Evolutionary conservation across 1,140 invertebrate genomes (phyloP).

Genomic region (Aphaenogaster rudis): DNA sequence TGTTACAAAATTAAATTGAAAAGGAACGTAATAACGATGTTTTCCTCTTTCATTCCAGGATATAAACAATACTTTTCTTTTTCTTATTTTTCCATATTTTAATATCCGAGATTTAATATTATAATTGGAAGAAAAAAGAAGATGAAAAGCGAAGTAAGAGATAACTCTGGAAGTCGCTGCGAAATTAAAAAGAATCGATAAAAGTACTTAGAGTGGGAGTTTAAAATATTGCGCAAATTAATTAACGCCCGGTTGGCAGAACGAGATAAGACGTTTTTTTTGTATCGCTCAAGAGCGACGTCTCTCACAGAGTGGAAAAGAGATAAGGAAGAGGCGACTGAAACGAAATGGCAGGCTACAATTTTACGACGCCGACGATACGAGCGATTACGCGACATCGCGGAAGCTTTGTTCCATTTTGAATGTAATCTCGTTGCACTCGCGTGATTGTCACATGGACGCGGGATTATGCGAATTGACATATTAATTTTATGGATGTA

Average conservation of each 20-base stretch:
- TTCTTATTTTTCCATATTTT: conserved; percentile 21
- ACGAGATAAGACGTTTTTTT: conserved; percentile 25
- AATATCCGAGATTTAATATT: conserved; percentile 28
- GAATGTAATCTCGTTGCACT: conserved; percentile 9
- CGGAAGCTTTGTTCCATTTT: not conserved
- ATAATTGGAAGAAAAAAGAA: not conserved
- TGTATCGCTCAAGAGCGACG: not conserved
- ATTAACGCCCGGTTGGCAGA: conserved; percentile 20
- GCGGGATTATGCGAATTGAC: conserved; percentile 14
- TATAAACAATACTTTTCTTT: not conserved
- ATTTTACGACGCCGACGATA: not conserved
- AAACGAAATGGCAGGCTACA: conserved; percentile 16
- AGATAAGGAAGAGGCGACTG: conserved; percentile 1
- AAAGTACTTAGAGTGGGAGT: conserved; percentile 17
- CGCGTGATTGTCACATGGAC: not conserved
- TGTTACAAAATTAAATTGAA: not conserved
- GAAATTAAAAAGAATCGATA: conserved; percentile 48
- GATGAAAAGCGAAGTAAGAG: not conserved
- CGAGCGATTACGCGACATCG: not conserved
- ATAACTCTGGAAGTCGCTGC: conserved; percentile 25
- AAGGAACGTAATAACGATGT: not conserved
- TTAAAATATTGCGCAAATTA: conserved; percentile 51
- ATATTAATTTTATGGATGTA: conserved; percentile 35
- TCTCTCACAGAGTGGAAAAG: conserved; percentile 11
- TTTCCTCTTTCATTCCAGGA: not conserved